phyloP scores from a whole-genome alignment of 2,888 invertebrate species.

The Fragum fragum region DNA sequence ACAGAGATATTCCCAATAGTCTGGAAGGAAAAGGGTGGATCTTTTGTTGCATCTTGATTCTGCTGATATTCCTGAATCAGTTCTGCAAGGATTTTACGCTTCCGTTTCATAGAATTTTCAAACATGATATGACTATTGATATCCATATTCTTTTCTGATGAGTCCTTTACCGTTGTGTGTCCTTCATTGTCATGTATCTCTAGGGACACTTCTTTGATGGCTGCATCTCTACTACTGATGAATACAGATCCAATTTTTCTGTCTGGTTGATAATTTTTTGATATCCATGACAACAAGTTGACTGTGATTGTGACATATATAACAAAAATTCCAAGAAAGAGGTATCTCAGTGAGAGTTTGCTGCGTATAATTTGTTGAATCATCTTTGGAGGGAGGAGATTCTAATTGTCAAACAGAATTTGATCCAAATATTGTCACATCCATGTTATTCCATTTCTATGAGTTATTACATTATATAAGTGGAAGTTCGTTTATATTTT shows the following conservation, averaged over 20 bases:
- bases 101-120: slow-evolving; percentile 36
- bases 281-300: slow-evolving; percentile 37
- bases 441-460: too few relatives aligned
- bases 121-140: slow-evolving; percentile 23
- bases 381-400: too few relatives aligned
- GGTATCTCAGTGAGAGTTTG: slow-evolving; percentile 37
- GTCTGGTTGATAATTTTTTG: slow-evolving; percentile 21
- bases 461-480: too few relatives aligned
- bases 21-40: slow-evolving; percentile 39
- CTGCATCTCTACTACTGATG: not conserved
- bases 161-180: too few relatives aligned
- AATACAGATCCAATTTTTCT: not conserved
- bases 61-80: slow-evolving; percentile 41
- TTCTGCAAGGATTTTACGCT: slow-evolving; percentile 50
- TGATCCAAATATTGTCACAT: too few relatives aligned
- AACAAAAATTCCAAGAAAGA: slow-evolving; percentile 34
- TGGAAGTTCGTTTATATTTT: too few relatives aligned
- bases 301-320: slow-evolving; percentile 48
- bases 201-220: not conserved
- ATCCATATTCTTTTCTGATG: not conserved
- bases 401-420: too few relatives aligned
- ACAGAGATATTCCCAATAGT: slow-evolving; percentile 70
- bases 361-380: not conserved
- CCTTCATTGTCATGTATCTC: slow-evolving; percentile 17
- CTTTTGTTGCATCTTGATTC: slow-evolving; percentile 1